phyloP scores from a whole-genome alignment of 2,797 vertebrate genomes.

The Lutjanus campechanus region DNA sequence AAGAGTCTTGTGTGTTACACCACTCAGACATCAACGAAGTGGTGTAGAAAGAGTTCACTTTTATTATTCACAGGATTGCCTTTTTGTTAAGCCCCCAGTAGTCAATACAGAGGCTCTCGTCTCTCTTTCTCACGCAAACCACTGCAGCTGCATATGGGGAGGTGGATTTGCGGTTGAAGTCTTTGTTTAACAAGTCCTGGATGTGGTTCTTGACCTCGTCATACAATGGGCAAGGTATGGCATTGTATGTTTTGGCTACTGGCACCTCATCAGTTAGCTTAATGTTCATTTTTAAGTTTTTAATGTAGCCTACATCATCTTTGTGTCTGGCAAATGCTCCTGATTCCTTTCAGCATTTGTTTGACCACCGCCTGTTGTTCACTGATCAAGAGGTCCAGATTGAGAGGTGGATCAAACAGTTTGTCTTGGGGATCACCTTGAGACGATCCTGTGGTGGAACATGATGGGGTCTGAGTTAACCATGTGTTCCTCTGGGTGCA shows the following conservation, averaged over 20 bases:
- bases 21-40: no score
- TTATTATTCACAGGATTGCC: background rate
- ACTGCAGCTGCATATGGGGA: constrained; percentile 7
- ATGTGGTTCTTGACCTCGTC: background rate
- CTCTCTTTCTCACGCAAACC: constrained; percentile 18
- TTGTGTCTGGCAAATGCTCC: background rate
- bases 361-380: background rate
- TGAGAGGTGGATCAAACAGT: background rate
- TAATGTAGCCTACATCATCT: background rate
- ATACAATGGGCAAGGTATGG: background rate
- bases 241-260: background rate
- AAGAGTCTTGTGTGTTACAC: no score
- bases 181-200: background rate
- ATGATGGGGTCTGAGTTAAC: background rate
- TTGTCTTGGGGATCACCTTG: background rate
- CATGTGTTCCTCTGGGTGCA: background rate
- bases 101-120: constrained; percentile 18
- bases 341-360: background rate
- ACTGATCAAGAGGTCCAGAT: background rate
- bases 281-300: background rate
- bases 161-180: background rate
- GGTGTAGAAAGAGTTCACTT: no score
- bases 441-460: background rate
- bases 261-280: background rate
- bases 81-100: constrained; percentile 31